phyloP scores from a whole-genome alignment of 2,113 vertebrate genomes.

The Pelecanoides urinatrix region DNA sequence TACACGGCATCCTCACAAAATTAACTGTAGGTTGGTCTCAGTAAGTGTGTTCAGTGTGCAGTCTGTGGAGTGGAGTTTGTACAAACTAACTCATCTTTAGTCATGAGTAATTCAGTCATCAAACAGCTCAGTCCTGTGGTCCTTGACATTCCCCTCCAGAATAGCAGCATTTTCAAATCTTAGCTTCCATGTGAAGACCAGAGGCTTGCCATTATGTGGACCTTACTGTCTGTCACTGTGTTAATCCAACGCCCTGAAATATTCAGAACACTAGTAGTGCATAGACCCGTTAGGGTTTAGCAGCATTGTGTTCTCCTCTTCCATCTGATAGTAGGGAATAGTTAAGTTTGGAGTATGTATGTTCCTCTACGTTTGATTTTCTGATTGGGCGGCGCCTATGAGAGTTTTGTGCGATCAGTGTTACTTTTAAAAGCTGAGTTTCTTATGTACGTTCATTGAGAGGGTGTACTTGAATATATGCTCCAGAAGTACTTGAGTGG shows the following conservation, averaged over 20 bases:
- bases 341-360: background rate
- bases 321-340: background rate
- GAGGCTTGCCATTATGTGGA: background rate
- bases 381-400: background rate
- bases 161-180: background rate
- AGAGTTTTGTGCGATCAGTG: background rate
- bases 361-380: background rate
- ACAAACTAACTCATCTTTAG: background rate
- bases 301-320: background rate
- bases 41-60: background rate
- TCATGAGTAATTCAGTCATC: background rate
- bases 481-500: background rate
- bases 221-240: background rate
- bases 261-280: background rate
- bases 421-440: background rate
- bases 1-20: background rate
- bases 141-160: background rate
- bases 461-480: background rate
- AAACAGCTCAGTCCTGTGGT: background rate
- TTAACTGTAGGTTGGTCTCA: background rate
- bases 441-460: fast-evolving
- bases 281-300: background rate
- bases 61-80: background rate
- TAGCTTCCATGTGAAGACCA: background rate
- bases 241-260: background rate